Evolutionary conservation across 2,113 vertebrate genomes (phyloP).

Genomic region (Rhombomys opimus): DNA sequence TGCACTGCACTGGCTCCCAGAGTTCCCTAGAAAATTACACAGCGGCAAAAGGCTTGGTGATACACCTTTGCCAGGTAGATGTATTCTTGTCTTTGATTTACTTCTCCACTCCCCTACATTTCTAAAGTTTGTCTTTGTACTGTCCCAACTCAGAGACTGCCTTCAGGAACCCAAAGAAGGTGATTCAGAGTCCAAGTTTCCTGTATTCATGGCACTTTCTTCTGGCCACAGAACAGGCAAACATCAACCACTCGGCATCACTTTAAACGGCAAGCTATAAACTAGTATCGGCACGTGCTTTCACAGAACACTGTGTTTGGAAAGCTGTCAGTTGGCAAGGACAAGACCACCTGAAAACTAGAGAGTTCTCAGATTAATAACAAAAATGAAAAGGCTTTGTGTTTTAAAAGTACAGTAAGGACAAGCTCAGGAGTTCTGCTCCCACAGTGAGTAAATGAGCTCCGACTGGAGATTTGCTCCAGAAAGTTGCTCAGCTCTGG

Average conservation of each 20-base stretch:
- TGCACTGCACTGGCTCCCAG: neutral
- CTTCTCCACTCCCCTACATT: neutral
- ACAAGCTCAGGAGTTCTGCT: conserved; percentile 12
- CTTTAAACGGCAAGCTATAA: conserved; percentile 18
- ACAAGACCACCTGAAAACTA: conserved; percentile 5
- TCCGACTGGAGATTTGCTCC: neutral
- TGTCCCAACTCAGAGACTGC: neutral
- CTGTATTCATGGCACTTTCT: neutral
- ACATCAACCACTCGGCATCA: neutral
- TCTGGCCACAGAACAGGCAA: neutral
- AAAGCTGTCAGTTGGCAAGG: conserved; percentile 4
- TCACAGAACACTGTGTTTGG: conserved; percentile 7
- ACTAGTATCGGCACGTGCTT: neutral
- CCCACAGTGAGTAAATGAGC: neutral
- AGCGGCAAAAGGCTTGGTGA: neutral
- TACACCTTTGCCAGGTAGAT: neutral
- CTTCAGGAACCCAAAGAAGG: neutral
- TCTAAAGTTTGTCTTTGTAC: neutral
- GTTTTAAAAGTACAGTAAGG: conserved; percentile 23
- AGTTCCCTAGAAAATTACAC: neutral
- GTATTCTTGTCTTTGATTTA: neutral
- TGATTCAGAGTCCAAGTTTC: neutral
- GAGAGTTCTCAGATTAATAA: neutral
- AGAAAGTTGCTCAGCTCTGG: neutral
- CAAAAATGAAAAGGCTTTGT: neutral